These are phyloP conservation scores for Eubasilissa regina DNA, from an alignment of 1,140 invertebrate species.

Conservation along the genomic window DNA sequence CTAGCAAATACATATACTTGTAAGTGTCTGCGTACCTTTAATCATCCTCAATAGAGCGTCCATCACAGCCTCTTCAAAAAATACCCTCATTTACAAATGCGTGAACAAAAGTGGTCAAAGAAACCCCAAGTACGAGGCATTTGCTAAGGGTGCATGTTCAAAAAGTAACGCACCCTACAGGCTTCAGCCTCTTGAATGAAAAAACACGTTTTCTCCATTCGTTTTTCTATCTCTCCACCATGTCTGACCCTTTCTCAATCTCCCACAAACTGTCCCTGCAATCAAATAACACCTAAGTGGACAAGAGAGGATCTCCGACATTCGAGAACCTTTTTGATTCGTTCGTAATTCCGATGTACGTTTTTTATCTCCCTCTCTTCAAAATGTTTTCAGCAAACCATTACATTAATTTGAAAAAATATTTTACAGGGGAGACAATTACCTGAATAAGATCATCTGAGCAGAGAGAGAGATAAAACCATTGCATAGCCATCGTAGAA, in stretches of 20 bases:
- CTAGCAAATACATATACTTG: no score
- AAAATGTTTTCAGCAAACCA: conserved; percentile 19
- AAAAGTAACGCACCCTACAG: conserved; percentile 56
- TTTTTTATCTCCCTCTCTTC: conserved; percentile 9
- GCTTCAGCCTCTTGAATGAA: conserved; percentile 52
- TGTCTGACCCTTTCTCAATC: conserved; percentile 23
- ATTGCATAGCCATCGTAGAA: no score
- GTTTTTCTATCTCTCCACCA: conserved; percentile 51
- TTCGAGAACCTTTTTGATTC: conserved; percentile 41
- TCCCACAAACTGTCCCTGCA: conserved; percentile 41
- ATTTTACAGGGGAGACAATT: background rate
- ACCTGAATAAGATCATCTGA: background rate
- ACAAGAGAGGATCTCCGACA: conserved; percentile 40
- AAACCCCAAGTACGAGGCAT: conserved; percentile 2
- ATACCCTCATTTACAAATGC: conserved; percentile 38
- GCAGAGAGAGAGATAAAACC: background rate
- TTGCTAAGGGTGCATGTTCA: conserved; percentile 41
- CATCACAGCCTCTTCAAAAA: conserved; percentile 18
- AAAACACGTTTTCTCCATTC: conserved; percentile 60
- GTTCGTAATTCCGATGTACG: conserved; percentile 4
- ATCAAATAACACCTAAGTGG: conserved; percentile 57
- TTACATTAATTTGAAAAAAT: conserved; percentile 23
- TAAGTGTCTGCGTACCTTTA: background rate
- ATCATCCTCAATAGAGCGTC: background rate
- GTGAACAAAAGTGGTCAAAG: conserved; percentile 42